phyloP scores from a whole-genome alignment of 2,113 vertebrate genomes.

The Eulemur rufifrons region DNA sequence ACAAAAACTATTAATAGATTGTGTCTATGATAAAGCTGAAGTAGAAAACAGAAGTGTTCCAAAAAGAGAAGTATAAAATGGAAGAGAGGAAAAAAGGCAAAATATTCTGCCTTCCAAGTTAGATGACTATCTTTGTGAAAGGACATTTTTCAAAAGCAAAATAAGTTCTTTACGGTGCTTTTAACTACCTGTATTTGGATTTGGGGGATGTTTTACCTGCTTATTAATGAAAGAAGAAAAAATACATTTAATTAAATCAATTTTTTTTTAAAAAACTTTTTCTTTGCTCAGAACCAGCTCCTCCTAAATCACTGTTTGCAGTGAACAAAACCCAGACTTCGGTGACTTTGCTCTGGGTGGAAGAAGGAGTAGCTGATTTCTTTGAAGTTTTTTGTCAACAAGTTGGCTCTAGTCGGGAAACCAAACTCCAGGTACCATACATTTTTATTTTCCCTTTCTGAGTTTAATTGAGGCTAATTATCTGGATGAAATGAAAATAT shows the following conservation, averaged over 20 bases:
- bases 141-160: conserved; percentile 43
- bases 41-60: conserved; percentile 81
- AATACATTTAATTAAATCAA: conserved; percentile 50
- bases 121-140: background rate
- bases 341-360: conserved; percentile 95
- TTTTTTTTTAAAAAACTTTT: background rate
- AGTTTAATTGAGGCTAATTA: background rate
- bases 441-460: background rate
- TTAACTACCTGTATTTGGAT: background rate
- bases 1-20: conserved; percentile 74
- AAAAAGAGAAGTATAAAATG: conserved; percentile 75
- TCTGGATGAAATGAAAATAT: background rate
- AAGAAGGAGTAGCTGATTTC: conserved; percentile 95
- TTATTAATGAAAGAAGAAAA: conserved; percentile 16
- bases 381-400: conserved; percentile 92
- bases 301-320: conserved; percentile 92
- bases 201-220: background rate
- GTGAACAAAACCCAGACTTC: conserved; percentile 95
- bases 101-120: conserved; percentile 53
- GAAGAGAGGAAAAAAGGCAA: conserved; percentile 46
- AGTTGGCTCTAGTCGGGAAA: conserved; percentile 79
- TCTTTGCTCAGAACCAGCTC: conserved; percentile 90
- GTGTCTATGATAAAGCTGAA: conserved; percentile 34
- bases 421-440: conserved; percentile 86
- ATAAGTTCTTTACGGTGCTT: background rate